Percentiles rank a stretch among this genome's conserved stretches.
phyloP scores from a whole-genome alignment of 1,140 invertebrate species.

The Orchesella cincta region DNA sequence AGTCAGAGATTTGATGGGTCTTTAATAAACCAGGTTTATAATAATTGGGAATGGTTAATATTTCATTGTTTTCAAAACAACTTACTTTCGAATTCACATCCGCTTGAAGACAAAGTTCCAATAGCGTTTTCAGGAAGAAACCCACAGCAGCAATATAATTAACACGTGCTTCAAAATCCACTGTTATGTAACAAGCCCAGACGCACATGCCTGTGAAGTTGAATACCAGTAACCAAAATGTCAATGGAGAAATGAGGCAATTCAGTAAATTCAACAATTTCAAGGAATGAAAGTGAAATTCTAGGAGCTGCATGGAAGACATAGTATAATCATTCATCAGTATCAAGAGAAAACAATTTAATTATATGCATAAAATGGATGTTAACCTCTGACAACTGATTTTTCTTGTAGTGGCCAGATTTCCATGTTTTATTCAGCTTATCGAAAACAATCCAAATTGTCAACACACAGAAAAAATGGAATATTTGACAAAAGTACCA shows the following conservation, averaged over 20 bases:
- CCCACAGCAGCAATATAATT: slow-evolving; percentile 9
- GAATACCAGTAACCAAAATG: slow-evolving; percentile 22
- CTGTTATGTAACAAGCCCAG: slow-evolving; percentile 29
- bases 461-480: slow-evolving; percentile 4
- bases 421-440: background rate
- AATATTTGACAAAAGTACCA: slow-evolving; percentile 27
- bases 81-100: slow-evolving; percentile 35
- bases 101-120: slow-evolving; percentile 9
- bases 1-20: slow-evolving; percentile 29
- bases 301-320: slow-evolving; percentile 7
- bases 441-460: slow-evolving; percentile 28
- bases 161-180: background rate
- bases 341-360: too few relatives aligned
- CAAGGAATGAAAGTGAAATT: slow-evolving; percentile 25
- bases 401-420: background rate
- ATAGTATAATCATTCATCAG: background rate
- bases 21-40: too few relatives aligned
- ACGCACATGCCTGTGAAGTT: slow-evolving; percentile 23
- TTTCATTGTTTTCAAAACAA: background rate
- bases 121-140: slow-evolving; percentile 14
- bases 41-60: background rate
- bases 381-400: background rate
- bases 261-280: slow-evolving; percentile 33
- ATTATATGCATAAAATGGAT: background rate
- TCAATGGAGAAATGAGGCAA: slow-evolving; percentile 27